Evolutionary conservation across 1,140 invertebrate species (phyloP), one percentile per base, ranked within the genome.

Genomic region (Drosophila lowei): DNA sequence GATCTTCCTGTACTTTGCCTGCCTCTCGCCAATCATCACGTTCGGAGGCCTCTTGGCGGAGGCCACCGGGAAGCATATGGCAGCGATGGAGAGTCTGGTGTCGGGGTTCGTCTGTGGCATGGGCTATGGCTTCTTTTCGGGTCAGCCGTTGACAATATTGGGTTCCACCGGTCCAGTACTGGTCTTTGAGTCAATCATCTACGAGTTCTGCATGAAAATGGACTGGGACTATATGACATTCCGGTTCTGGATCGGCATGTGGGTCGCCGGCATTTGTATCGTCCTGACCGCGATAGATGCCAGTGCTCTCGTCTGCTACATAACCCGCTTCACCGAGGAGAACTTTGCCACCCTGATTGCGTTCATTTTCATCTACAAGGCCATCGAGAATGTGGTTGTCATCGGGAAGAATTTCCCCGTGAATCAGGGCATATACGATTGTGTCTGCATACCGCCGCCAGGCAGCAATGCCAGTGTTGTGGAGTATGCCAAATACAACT

Each of bases 1-100:
- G 93, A 97, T 99, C 78, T 99, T 99, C 92, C 93, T 99, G n/a
- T 99, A 99, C 91, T 99, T 99, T 91, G 99, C 98, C 43, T 98
- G 98, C 92, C 93, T 99, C 13, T 99, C 99, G 0, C 99, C 99
- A 1, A 99, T 91, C 57, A 91, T 91, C n/a, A 91, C 90, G 8
- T 91, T 91, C 13, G 90, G 90, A 3, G 99, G 98, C 11, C 93
- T 99, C 3, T 92, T 99, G 15, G 95, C 97, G 49, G 95, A 99
- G 92, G 98, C 98, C 3, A 99, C 99, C 0, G 96, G 96, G 28
- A 97, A 97, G 90, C 95, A 98, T 89, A 99, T 99, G 96, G 98
- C 98, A 3, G 98, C 98, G 0, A 98, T 99, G 95, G 99, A 99
- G 92, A 99, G 98, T 54, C 93, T 99, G 2, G 94, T 99, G 48